Base-by-base conservation (phyloP, 2,888 invertebrate species). In the Ephialtes manifestator region DNA sequence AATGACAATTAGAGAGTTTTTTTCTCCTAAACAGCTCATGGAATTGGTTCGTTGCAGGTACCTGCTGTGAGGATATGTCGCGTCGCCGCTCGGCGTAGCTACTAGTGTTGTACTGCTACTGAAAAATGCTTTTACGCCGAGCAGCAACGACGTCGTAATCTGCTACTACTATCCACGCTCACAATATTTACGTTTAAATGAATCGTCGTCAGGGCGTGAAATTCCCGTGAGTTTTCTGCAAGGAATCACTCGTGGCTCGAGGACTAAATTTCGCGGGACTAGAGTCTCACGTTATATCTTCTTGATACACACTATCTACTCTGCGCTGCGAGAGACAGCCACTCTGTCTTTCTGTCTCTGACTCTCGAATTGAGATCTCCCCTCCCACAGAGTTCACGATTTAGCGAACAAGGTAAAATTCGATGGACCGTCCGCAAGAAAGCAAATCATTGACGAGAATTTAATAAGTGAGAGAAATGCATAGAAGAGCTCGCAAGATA, bases 51-150 rank as follows among this genome's bases (percentile, higher is more conserved):
- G 87, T 94, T 94, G 82, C 94, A 94, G 94, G 94, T 94, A 92
- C 92, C 93, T 93, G 91, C 92, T 93, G 90, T 93, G 93, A 94
- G 91, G 94, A 93, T 90, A 89, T 87, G 83, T 91, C 88, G 89
- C 87, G 87, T 90, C 89, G 88, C 87, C 89, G 78, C 77, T 87
- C 90, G 90, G 89, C 89, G 87, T 92, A 90, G 87, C 89, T 89
- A 88, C 90, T 90, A 90, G 84, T 87, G 83, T 51, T 87, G 83
- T 51, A 65, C 84, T 63, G 24, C 70, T 72, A 39, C 65, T 2
- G 28, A 79, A 39, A 85, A 88, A 90, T 87, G 89, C 85, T 89
- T 84, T 88, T 88, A 81, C 74, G 70, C 78, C 80, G 87, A 90
- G 89, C 88, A 86, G 88, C 88, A 86, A 88, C 89, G 88, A 70